Percentiles rank a stretch among this genome's conserved stretches.
Evolutionary conservation across 2,888 invertebrate genomes (phyloP).

Genomic region (Diaperis boleti): DNA sequence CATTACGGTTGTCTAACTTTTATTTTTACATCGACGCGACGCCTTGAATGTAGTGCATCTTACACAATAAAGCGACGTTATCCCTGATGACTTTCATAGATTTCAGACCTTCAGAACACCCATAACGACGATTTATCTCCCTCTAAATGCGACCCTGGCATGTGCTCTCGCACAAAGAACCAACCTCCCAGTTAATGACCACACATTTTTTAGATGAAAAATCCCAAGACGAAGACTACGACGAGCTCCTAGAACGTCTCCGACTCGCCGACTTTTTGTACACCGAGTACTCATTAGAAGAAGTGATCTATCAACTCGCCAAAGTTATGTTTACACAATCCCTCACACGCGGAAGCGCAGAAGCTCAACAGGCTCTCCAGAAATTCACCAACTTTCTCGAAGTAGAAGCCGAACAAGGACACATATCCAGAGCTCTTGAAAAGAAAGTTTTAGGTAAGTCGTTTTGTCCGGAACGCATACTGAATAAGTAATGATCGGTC

Average conservation of each 20-base stretch:
- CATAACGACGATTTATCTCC: too few species aligned
- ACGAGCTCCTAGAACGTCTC: slow-evolving; percentile 77
- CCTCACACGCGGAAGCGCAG: slow-evolving; percentile 75
- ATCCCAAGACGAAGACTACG: slow-evolving; percentile 69
- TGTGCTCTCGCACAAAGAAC: too few species aligned
- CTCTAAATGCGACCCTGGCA: too few species aligned
- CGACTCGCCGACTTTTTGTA: slow-evolving; percentile 79
- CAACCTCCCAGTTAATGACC: too few species aligned
- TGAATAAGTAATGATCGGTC: not conserved
- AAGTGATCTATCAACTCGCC: slow-evolving; percentile 84
- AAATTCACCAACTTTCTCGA: slow-evolving; percentile 82
- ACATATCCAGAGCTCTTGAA: slow-evolving; percentile 79
- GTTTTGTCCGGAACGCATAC: too few species aligned
- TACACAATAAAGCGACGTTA: too few species aligned
- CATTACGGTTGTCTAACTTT: too few species aligned
- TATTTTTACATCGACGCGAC: too few species aligned
- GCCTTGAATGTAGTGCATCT: too few species aligned
- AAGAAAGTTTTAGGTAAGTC: slow-evolving; percentile 80
- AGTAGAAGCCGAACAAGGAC: slow-evolving; percentile 78
- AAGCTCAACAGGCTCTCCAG: slow-evolving; percentile 79
- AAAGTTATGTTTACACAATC: slow-evolving; percentile 87
- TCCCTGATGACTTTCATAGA: too few species aligned
- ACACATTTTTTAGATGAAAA: slow-evolving; percentile 47
- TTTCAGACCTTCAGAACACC: too few species aligned
- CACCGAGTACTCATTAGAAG: slow-evolving; percentile 82